phyloP scores from a whole-genome alignment of 2,113 vertebrate genomes.

The Xiphias gladius region DNA sequence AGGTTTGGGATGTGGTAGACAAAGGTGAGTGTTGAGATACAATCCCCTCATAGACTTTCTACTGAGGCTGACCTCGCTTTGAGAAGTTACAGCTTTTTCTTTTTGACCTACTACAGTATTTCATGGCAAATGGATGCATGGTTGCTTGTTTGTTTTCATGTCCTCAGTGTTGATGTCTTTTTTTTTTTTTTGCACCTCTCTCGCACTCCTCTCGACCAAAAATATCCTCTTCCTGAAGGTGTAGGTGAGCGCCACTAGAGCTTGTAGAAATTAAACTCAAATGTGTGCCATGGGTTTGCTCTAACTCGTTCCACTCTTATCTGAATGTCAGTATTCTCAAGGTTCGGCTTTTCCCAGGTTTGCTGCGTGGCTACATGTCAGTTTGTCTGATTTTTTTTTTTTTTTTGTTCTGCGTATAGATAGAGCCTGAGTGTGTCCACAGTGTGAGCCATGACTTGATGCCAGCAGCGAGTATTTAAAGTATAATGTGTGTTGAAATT shows the following conservation, averaged over 20 bases:
- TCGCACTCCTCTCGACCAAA: constrained; percentile 85
- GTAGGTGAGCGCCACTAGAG: constrained; percentile 84
- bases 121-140: constrained; percentile 25
- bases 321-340: constrained; percentile 68
- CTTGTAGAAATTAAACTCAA: constrained; percentile 64
- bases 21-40: constrained; percentile 89
- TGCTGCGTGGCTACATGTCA: constrained; percentile 46
- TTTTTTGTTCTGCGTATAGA: constrained; percentile 14
- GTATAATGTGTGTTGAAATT: not conserved
- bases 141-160: constrained; percentile 42
- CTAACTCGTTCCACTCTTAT: constrained; percentile 53
- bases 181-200: constrained; percentile 74
- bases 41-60: constrained; percentile 4
- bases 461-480: constrained; percentile 12
- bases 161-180: constrained; percentile 71
- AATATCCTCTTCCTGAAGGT: constrained; percentile 87
- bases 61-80: constrained; percentile 7
- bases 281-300: constrained; percentile 71
- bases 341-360: constrained; percentile 35
- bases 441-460: constrained; percentile 30
- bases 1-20: constrained; percentile 99
- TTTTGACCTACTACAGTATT: constrained; percentile 5
- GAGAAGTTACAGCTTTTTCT: not conserved
- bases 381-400: constrained; percentile 31
- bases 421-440: constrained; percentile 34